phyloP scores from a whole-genome alignment of 2,113 vertebrate species.

The Callaeas wilsoni region DNA sequence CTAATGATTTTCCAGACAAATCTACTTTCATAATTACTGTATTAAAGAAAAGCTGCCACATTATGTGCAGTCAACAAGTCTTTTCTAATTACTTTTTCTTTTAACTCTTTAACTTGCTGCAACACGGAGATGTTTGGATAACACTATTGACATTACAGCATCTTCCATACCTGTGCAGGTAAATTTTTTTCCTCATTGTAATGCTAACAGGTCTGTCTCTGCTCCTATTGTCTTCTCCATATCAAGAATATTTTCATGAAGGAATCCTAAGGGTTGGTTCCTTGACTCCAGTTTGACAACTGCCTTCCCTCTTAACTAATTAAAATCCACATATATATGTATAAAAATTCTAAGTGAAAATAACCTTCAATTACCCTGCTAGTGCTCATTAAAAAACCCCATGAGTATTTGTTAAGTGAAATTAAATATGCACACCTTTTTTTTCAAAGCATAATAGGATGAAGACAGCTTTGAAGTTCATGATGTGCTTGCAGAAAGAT shows the following conservation, averaged over 20 bases:
- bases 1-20: not conserved
- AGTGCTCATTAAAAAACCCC: not conserved
- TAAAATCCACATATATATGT: not conserved
- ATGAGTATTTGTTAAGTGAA: not conserved
- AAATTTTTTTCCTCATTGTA: not conserved
- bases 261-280: not conserved
- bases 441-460: not conserved
- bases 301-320: not conserved
- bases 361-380: not conserved
- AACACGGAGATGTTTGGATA: not conserved
- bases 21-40: not conserved
- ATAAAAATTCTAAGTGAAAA: not conserved
- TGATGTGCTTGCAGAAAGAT: not conserved
- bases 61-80: not conserved
- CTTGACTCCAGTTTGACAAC: not conserved
- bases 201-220: not conserved
- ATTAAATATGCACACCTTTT: not conserved
- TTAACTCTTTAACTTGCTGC: not conserved
- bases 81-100: not conserved
- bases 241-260: not conserved
- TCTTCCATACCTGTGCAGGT: not conserved
- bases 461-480: not conserved
- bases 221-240: not conserved
- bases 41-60: not conserved
- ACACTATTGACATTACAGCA: not conserved